Evolutionary conservation across 1,140 invertebrate species (phyloP), one percentile per base, ranked within the genome.

Genomic region (Triops longicaudatus): DNA sequence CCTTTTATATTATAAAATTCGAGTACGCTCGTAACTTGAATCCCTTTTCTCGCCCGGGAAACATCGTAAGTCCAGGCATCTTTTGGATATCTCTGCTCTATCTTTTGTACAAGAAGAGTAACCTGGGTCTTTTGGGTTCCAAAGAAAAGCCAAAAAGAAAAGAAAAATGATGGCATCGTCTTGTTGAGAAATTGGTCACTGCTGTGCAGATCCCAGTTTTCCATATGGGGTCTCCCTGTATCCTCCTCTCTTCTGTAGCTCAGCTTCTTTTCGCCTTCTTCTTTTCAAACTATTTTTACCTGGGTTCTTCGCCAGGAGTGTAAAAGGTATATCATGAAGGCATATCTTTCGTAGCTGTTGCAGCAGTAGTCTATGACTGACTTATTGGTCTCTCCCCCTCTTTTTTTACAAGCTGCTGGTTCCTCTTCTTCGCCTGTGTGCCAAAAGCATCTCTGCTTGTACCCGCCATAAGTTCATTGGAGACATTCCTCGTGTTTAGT

Each of bases 111-210:
- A 17, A 63, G 50, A 63, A 63, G 22, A 14, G 22, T 22, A 63
- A 63, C 50, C 17, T 63, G 14, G 50, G 50, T 63, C 50, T 22
- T 22, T 37, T 37, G 31, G 7, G 31, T 37, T 22, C 50, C 50
- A 63, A 63, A 22, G 22, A 63, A 63, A 63, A 50, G 44, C 3
- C 3, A 63, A 63, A 63, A 63, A 63, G 22, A 22, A 22, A 63
- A 63, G 50, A 63, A 63, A 63, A 63, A 63, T 63, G 50, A 63
- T 63, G 50, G 50, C 50, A 63, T 63, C 50, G 50, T 63, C 50
- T 63, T 63, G 50, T 63, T 63, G 50, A 63, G 50, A 63, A 63
- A 63, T 63, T 63, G 50, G 50, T 63, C 50, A 22, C 50, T 22
- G 50, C 50, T 63, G 50, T 63, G 50, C 50, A 63, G 50, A n/a